Conservation (phyloP, 2,888 invertebrate species). For the Macaria liturata region DNA sequence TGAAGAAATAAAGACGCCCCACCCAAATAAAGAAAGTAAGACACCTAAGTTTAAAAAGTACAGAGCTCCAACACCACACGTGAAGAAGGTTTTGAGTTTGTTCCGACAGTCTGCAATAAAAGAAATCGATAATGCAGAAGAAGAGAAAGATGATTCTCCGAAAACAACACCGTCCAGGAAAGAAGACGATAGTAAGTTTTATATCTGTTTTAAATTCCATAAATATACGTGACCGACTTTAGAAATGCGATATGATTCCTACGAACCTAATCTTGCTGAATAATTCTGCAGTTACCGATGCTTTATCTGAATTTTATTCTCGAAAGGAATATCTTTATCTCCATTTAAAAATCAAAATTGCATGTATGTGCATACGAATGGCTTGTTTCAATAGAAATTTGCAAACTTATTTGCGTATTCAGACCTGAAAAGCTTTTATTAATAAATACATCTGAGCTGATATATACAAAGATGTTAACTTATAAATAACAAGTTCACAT, state of each 20-base stretch:
- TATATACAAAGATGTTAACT: background rate
- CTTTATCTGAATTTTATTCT: conserved; percentile 23
- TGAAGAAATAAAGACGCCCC: conserved; percentile 47
- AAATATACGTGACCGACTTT: conserved; percentile 9
- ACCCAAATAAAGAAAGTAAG: conserved; percentile 54
- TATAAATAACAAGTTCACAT: conserved; percentile 3
- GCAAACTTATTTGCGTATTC: conserved; percentile 4
- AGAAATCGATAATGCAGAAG: conserved; percentile 54
- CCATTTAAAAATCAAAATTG: conserved; percentile 6
- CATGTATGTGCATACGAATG: conserved; percentile 11
- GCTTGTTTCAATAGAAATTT: conserved; percentile 3
- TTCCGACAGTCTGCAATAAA: conserved; percentile 60
- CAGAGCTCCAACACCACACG: conserved; percentile 66
- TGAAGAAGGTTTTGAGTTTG: conserved; percentile 58
- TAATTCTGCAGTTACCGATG: conserved; percentile 24
- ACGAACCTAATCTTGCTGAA: conserved; percentile 13
- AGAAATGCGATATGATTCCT: background rate
- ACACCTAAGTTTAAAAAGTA: conserved; percentile 58
- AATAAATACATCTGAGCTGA: conserved; percentile 1
- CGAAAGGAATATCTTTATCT: conserved; percentile 9
- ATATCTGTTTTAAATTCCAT: background rate
- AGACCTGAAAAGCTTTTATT: conserved; percentile 5
- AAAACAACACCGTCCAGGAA: conserved; percentile 56
- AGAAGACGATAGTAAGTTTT: conserved; percentile 48
- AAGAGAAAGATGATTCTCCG: conserved; percentile 43